Conservation (phyloP, 2,888 invertebrate genomes). For the Euclidia mi region DNA sequence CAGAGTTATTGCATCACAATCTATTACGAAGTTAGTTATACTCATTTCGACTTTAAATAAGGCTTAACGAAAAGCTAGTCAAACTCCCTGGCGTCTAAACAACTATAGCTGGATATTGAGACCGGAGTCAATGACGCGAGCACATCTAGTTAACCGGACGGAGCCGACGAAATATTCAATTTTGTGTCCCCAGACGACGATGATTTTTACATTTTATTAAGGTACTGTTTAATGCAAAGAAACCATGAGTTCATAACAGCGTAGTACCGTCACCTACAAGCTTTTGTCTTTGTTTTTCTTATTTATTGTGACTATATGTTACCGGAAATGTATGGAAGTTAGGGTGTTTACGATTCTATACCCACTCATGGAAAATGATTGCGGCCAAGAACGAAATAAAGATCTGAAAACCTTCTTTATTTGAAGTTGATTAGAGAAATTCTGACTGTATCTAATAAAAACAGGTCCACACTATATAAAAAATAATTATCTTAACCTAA, state of each 20-base stretch:
- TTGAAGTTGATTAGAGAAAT: too few species aligned
- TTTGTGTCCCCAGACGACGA: slow-evolving; percentile 50
- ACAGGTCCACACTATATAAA: too few species aligned
- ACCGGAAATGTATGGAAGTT: too few species aligned
- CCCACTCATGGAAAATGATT: too few species aligned
- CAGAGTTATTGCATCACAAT: slow-evolving; percentile 29
- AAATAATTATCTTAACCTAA: too few species aligned
- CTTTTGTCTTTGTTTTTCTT: slow-evolving; percentile 39
- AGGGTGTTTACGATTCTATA: too few species aligned
- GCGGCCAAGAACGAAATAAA: too few species aligned
- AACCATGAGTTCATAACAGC: slow-evolving; percentile 34
- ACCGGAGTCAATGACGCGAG: slow-evolving; percentile 51
- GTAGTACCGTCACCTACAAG: slow-evolving; percentile 22
- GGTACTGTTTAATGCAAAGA: slow-evolving; percentile 50
- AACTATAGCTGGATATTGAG: slow-evolving; percentile 56
- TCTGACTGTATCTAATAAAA: too few species aligned
- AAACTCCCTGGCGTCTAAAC: slow-evolving; percentile 46
- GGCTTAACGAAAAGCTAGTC: slow-evolving; percentile 43
- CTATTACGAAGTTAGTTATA: slow-evolving; percentile 36
- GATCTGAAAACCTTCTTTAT: too few species aligned
- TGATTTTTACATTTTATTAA: slow-evolving; percentile 52
- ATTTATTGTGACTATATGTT: slow-evolving; percentile 7
- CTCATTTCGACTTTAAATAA: slow-evolving; percentile 36
- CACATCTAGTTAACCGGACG: slow-evolving; percentile 58
- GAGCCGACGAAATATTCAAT: slow-evolving; percentile 61